Conservation (phyloP, 2,113 vertebrate species). For the Gnathonemus longibarbis region DNA sequence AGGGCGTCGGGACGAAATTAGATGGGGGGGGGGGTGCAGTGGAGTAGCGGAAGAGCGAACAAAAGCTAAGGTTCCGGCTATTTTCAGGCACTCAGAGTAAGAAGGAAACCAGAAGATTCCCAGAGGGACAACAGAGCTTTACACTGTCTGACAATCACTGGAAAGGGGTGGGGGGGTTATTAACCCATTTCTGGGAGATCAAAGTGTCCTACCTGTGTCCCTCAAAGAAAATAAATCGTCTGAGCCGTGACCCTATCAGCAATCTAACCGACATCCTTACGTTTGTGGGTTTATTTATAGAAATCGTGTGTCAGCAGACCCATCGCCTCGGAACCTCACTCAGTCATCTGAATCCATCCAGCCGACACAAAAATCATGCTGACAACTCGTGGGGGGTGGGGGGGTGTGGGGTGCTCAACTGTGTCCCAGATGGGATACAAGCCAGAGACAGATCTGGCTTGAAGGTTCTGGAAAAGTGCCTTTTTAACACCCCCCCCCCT, state of each 20-base stretch:
- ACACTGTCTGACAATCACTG: neutral
- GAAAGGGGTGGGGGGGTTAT: conserved; percentile 1
- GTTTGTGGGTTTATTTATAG: neutral
- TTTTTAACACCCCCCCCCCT: neutral
- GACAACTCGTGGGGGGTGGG: neutral
- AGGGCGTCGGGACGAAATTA: neutral
- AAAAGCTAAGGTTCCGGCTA: conserved; percentile 32
- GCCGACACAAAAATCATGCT: neutral
- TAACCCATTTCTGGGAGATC: conserved; percentile 20
- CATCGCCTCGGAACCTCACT: neutral
- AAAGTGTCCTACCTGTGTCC: conserved; percentile 6
- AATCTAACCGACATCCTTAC: neutral
- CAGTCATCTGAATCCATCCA: neutral
- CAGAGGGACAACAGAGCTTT: conserved; percentile 25
- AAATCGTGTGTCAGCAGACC: neutral
- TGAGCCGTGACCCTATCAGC: neutral
- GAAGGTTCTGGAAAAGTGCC: neutral
- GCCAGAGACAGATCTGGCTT: neutral
- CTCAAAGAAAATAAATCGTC: neutral
- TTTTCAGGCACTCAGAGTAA: conserved; percentile 15
- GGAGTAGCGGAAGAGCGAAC: conserved; percentile 14
- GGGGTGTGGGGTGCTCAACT: neutral
- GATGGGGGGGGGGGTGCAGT: neutral
- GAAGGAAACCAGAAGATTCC: conserved; percentile 28
- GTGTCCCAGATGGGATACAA: neutral